Base-by-base conservation (phyloP, 2,888 invertebrate species). In the Allolobophora icterica region DNA sequence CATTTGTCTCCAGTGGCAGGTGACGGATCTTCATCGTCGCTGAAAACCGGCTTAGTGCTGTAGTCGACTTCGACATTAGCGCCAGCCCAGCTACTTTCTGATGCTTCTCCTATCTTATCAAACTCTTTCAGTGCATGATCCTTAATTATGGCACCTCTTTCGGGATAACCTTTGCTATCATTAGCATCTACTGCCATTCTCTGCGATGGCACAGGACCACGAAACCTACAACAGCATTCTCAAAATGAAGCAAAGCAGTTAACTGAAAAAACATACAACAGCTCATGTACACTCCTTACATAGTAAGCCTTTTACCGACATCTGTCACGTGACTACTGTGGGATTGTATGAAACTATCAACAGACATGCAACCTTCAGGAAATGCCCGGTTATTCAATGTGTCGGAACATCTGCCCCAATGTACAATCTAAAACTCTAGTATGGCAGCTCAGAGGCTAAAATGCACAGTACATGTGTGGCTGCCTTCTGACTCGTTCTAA, bases 41-140 rank as follows among this genome's bases (percentile, higher is more conserved):
- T 98, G 96, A 98, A 99, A 93, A 97, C 97, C 95, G 99, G 96
- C 95, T 98, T 98, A 96, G 98, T 98, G 96, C 97, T 97, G 89
- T 90, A 98, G 96, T 98, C 98, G 95, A 98, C 98, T 95, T 98
- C 98, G 95, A 98, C 98, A 94, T 98, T 97, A 93, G 97, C 97
- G 92, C 98, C 97, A 89, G 96, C 96, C 99, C 99, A 99, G 92
- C 98, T 98, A n/a, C 94, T 94, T 94, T 98, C 97, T 94, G 97
- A 97, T 89, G 97, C 94, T 71, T 95, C 97, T n/a, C n/a, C n/a
- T 93, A 98, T 97, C 94, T 98, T 97, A 95, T 98, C 98, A 96
- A 99, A 97, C 92, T 97, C 97, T 94, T 97, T 97, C 94, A 99
- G 96, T 95, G 98, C 98, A 95, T 98, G 98, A 94, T 98, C 98